Evolutionary conservation across 2,888 invertebrate species (phyloP).

Genomic region (Pammene fasciana): DNA sequence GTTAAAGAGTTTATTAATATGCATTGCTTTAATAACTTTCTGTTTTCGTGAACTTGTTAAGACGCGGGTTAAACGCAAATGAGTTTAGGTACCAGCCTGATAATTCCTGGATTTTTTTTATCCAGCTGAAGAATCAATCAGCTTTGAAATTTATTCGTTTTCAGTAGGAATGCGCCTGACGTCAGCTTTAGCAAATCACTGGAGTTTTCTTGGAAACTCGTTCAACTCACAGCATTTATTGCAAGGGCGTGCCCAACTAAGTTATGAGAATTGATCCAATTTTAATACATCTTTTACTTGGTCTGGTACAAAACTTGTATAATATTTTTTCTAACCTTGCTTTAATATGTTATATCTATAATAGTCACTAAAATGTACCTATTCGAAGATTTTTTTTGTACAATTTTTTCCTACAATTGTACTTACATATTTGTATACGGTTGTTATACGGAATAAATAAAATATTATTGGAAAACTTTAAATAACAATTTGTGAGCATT

Average conservation of each 20-base stretch:
- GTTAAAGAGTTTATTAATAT: conserved; percentile 51
- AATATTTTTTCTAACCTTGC: background rate
- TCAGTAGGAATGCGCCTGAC: conserved; percentile 46
- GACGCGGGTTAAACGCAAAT: conserved; percentile 24
- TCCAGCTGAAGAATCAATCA: conserved; percentile 43
- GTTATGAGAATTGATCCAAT: conserved; percentile 32
- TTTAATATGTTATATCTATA: background rate
- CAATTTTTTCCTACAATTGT: too few species aligned
- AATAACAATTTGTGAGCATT: too few species aligned
- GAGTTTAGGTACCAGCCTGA: conserved; percentile 16
- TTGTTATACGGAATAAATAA: too few species aligned
- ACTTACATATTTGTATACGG: too few species aligned
- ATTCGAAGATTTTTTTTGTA: too few species aligned
- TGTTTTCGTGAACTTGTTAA: conserved; percentile 44
- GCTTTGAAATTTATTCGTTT: conserved; percentile 49
- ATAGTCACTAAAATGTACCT: too few species aligned
- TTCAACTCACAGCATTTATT: conserved; percentile 49
- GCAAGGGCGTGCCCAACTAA: conserved; percentile 33
- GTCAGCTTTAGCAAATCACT: conserved; percentile 43
- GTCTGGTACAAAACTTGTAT: conserved; percentile 3
- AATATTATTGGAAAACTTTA: too few species aligned
- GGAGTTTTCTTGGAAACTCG: conserved; percentile 49
- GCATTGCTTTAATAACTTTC: conserved; percentile 50
- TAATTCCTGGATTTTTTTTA: conserved; percentile 30
- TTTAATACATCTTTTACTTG: conserved; percentile 29